phyloP scores from a whole-genome alignment of 2,888 invertebrate genomes.

The Apotomis betuletana region DNA sequence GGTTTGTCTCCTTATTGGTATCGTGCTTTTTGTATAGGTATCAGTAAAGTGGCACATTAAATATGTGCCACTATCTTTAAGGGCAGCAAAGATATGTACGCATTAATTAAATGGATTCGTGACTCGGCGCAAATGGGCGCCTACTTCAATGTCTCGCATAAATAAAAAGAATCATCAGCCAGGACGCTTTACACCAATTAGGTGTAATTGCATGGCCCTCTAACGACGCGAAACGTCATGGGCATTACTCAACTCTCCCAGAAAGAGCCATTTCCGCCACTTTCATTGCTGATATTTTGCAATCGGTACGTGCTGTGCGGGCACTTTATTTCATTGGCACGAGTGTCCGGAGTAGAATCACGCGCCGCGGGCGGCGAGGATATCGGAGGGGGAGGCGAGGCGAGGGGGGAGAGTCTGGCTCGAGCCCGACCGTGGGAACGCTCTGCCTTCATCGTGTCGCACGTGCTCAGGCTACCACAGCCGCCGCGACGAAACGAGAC shows the following conservation, averaged over 20 bases:
- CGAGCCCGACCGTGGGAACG: constrained; percentile 81
- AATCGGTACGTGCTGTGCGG: constrained; percentile 79
- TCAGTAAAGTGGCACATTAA: constrained; percentile 10
- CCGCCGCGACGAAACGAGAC: constrained; percentile 64
- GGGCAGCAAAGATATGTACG: constrained; percentile 10
- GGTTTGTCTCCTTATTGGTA: background rate
- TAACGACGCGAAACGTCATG: constrained; percentile 21
- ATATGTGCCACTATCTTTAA: constrained; percentile 12
- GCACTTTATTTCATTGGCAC: constrained; percentile 79
- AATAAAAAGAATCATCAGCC: constrained; percentile 22
- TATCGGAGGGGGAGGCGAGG: constrained; percentile 45
- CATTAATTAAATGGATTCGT: constrained; percentile 18
- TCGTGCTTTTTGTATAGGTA: background rate
- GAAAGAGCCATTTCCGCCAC: constrained; percentile 68
- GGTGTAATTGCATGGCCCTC: constrained; percentile 26
- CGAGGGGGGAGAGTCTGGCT: constrained; percentile 48
- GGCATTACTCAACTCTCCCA: constrained; percentile 43
- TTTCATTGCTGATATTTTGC: constrained; percentile 75
- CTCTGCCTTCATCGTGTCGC: constrained; percentile 82
- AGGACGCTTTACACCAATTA: constrained; percentile 27
- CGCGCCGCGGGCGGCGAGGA: constrained; percentile 58
- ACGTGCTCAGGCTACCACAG: constrained; percentile 78
- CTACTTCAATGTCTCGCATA: background rate
- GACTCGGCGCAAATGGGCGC: constrained; percentile 23
- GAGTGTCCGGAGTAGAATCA: constrained; percentile 76